These are phyloP conservation scores for Falco cherrug DNA, from an alignment of 2,797 vertebrate species.

Conservation along the genomic window DNA sequence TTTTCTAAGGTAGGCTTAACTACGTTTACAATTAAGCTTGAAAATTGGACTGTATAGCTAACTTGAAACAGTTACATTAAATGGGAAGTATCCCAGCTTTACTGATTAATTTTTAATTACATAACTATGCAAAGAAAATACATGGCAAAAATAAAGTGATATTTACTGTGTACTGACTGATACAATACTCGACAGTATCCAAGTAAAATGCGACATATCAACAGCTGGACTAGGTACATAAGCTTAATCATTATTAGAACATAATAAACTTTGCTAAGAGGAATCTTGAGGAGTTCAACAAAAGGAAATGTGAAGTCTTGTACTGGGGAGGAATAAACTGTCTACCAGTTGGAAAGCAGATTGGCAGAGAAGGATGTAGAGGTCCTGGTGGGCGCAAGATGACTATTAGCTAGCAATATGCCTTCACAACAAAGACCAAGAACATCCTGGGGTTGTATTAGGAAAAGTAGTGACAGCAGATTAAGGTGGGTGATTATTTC, in stretches of 20 bases:
- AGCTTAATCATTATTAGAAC: not conserved
- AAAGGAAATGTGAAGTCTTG: not conserved
- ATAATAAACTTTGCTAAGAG: not conserved
- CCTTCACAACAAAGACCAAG: not conserved
- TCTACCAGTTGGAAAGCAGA: not conserved
- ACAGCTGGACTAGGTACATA: not conserved
- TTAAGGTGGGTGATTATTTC: not conserved
- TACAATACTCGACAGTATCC: not conserved
- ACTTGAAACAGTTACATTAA: not conserved
- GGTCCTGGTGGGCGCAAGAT: not conserved
- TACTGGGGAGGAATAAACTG: not conserved
- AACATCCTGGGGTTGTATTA: not conserved
- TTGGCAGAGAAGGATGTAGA: not conserved
- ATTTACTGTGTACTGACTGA: not conserved
- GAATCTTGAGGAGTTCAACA: not conserved
- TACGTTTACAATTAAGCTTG: not conserved
- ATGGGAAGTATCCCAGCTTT: not conserved
- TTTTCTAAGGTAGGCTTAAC: not conserved
- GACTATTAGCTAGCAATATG: not conserved
- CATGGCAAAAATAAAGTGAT: not conserved
- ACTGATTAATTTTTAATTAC: not conserved
- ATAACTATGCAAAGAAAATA: not conserved
- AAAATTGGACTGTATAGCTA: not conserved
- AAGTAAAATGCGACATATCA: not conserved
- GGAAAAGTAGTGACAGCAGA: not conserved